A percentile compares a stretch with the other conserved stretches of the same genome.
Evolutionary conservation across 2,797 vertebrate genomes (phyloP).

Genomic region (Echeneis naucrates): DNA sequence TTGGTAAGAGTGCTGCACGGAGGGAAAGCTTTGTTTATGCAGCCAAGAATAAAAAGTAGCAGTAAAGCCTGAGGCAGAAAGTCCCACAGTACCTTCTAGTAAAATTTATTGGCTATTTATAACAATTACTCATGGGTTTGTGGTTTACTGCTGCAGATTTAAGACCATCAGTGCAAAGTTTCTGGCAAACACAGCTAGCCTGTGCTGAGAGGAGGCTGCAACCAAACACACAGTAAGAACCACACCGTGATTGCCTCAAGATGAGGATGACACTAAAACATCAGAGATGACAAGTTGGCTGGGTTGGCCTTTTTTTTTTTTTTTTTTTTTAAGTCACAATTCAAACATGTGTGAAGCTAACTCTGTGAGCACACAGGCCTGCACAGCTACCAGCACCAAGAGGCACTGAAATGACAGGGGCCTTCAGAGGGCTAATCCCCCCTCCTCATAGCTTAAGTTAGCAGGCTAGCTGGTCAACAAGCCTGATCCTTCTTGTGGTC

Average conservation of each 20-base stretch:
- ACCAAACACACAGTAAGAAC: slow-evolving; percentile 15
- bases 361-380: slow-evolving; percentile 54
- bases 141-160: slow-evolving; percentile 47
- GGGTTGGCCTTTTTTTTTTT: slow-evolving; percentile 1
- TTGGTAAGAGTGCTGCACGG: slow-evolving; percentile 78
- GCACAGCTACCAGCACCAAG: slow-evolving; percentile 59
- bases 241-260: slow-evolving; percentile 22
- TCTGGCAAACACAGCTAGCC: slow-evolving; percentile 30
- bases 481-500: slow-evolving; percentile 19
- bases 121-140: slow-evolving; percentile 49
- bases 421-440: slow-evolving; percentile 79
- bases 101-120: slow-evolving; percentile 52
- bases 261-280: slow-evolving; percentile 23
- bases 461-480: slow-evolving; percentile 65
- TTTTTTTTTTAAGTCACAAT: neutral
- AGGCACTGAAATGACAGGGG: slow-evolving; percentile 75
- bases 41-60: slow-evolving; percentile 77
- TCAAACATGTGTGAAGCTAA: slow-evolving; percentile 16
- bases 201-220: slow-evolving; percentile 27
- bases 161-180: slow-evolving; percentile 40
- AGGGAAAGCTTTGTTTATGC: slow-evolving; percentile 79
- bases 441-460: slow-evolving; percentile 73
- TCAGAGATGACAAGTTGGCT: slow-evolving; percentile 31
- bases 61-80: slow-evolving; percentile 50
- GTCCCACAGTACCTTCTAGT: slow-evolving; percentile 48